A percentile compares a stretch with the other conserved stretches of the same genome.
Evolutionary conservation across 2,888 invertebrate genomes (phyloP).

Genomic region (Troides oblongomaculatus): DNA sequence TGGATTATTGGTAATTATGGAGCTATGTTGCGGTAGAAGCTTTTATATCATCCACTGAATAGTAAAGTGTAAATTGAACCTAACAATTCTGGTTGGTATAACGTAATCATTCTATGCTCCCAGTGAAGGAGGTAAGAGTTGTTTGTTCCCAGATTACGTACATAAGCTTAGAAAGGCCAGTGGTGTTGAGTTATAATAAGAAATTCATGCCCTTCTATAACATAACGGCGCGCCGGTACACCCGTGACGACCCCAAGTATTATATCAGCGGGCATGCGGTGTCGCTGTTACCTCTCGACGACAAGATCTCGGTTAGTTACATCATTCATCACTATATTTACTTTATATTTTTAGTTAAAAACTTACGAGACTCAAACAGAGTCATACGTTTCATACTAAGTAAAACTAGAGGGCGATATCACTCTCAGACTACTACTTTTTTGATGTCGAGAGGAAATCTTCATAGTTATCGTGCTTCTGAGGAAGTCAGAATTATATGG

Average conservation of each 20-base stretch:
- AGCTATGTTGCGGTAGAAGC: no score
- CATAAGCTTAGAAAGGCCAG: slow-evolving; percentile 44
- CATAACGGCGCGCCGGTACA: slow-evolving; percentile 39
- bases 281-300: slow-evolving; percentile 13
- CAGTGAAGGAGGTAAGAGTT: neutral
- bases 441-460: no score
- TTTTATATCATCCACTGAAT: no score
- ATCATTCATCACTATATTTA: no score
- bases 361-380: neutral
- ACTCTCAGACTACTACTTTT: no score
- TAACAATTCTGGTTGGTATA: no score
- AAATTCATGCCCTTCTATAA: slow-evolving; percentile 36
- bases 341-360: neutral
- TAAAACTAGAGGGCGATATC: no score
- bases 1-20: no score
- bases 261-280: slow-evolving; percentile 39
- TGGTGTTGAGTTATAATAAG: slow-evolving; percentile 35
- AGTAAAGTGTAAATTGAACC: no score
- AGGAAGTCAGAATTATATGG: no score
- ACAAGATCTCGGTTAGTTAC: slow-evolving; percentile 37
- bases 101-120: no score
- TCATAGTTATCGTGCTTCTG: no score
- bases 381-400: neutral
- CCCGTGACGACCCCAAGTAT: slow-evolving; percentile 42
- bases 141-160: slow-evolving; percentile 35